Evolutionary conservation across 2,797 vertebrate genomes (phyloP), one percentile per base, ranked within the genome.

Genomic region (Sus cebifrons): DNA sequence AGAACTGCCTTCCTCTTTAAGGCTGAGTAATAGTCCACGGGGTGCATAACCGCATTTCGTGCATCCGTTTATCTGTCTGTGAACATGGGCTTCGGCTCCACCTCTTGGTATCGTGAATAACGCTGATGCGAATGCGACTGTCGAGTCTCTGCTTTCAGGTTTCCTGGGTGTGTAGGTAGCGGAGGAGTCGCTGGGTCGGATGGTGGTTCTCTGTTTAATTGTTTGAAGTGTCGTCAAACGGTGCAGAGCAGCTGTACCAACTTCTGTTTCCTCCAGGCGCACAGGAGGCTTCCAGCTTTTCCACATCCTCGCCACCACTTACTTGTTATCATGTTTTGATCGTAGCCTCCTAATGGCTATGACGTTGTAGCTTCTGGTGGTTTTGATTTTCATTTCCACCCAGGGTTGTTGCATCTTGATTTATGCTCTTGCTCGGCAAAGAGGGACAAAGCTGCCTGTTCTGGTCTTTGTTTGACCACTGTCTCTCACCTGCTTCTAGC

Each of bases 381-480:
- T 77, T 84, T 84, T 36, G 16, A 36, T 68, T 29, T 84, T 52
- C 25, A 29, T 60, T 52, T 10, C 18, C 20, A 10, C 71, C 40
- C 25, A 3, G 4, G 21, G 27, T 8, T 68, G 85, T 44, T 40
- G 32, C 40, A n/a, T 67, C 65, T 73, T 58, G 54, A 29, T 49
- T 68, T 52, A 23, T 81, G n/a, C 71, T 87, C 65, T 89, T 60
- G 11, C 54, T 91, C 62, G 52, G 14, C 23, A 94, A 65, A n/a
- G 14, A 2, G 2, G 52, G 68, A 32, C 58, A 70, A 21, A 5
- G 40, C n/a, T 83, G 21, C 83, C 83, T 78, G 5, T 54, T 88
- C 32, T 85, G 21, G 20, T 44, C 70, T 86, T 84, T 84, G 6
- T 56, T n/a, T 44, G 20, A 6, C n/a, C 79, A 67, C 20, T 17